Base-by-base conservation (phyloP, 2,888 invertebrate genomes). In the Cetonia aurata region DNA sequence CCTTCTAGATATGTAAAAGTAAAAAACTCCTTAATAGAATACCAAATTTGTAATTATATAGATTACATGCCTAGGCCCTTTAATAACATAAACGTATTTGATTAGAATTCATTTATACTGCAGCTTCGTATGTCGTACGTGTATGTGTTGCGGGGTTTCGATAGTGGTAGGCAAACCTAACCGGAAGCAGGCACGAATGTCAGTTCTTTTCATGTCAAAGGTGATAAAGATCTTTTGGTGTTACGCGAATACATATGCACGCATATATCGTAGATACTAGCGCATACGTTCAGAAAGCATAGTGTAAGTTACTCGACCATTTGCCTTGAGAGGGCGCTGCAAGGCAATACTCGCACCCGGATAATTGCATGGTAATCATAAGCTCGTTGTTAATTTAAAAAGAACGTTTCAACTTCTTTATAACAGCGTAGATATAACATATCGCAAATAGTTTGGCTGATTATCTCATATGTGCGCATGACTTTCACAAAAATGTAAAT, bases 121-220 rank as follows among this genome's bases (percentile, higher is more conserved):
- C 52, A 37, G 9, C 37, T 37, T 1, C 37, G 37, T 37, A 10
- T 37, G 37, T 37, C 37, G 37, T 37, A 37, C 8, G 10, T 4
- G 4, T 25, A 37, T 37, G 37, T 37, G 6, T 10, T 10, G 62
- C 60, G 53, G 25, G 62, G 53, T 52, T 44, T 53, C 53, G 59
- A 50, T 69, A 48, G 62, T 53, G 62, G 62, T 41, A 50, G 68
- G 60, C 44, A 62, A 69, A 69, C 62, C 53, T 69, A 69, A 71
- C 71, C 71, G 71, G 71, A 71, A 71, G 71, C 44, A 71, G 50
- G 55, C 71, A 66, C 67, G 53, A 71, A 66, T 71, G 71, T 71
- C 71, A 71, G 71, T 71, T 60, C 69, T 60, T 71, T 67, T 67
- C 71, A 71, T 31, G 71, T 71, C 71, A 71, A 52, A 66, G 25